Percentiles rank a stretch among this genome's conserved stretches.
phyloP scores from a whole-genome alignment of 2,888 invertebrate species.

The Xanthia togata region DNA sequence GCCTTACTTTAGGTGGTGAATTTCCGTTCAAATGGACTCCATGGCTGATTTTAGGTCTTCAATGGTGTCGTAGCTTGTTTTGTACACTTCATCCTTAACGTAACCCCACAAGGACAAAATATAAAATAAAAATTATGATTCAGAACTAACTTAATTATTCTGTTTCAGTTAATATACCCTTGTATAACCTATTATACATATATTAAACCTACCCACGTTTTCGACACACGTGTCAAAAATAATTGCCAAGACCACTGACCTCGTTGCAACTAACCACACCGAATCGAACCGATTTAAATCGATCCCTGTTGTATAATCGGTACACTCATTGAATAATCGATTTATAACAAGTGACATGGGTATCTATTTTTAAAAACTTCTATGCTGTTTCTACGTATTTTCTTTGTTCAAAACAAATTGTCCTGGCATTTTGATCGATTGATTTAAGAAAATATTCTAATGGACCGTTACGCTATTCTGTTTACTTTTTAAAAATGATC shows the following conservation, averaged over 20 bases:
- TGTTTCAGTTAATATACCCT: neutral
- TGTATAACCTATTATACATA: neutral
- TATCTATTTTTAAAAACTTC: slow-evolving; percentile 45
- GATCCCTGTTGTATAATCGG: slow-evolving; percentile 63
- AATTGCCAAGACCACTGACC: slow-evolving; percentile 62
- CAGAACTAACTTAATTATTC: neutral
- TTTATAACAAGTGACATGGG: slow-evolving; percentile 64
- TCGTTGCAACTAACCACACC: slow-evolving; percentile 54
- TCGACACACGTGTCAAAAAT: slow-evolving; percentile 59
- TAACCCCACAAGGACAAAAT: no score
- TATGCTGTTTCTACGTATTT: slow-evolving; percentile 21
- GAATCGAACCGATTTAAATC: slow-evolving; percentile 60
- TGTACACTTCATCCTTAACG: no score
- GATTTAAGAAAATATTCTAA: slow-evolving; percentile 37
- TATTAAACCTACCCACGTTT: slow-evolving; percentile 26
- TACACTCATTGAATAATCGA: slow-evolving; percentile 65
- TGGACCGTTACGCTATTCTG: slow-evolving; percentile 17
- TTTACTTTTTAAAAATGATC: neutral
- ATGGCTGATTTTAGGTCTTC: no score
- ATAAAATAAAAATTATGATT: no score
- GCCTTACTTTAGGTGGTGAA: no score
- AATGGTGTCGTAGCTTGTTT: no score
- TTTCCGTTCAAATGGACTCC: no score
- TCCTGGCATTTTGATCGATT: slow-evolving; percentile 43
- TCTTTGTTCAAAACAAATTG: slow-evolving; percentile 50